Percentiles rank a stretch among this genome's conserved stretches.
Evolutionary conservation across 2,113 vertebrate species (phyloP).

Genomic region (Sorex araneus): DNA sequence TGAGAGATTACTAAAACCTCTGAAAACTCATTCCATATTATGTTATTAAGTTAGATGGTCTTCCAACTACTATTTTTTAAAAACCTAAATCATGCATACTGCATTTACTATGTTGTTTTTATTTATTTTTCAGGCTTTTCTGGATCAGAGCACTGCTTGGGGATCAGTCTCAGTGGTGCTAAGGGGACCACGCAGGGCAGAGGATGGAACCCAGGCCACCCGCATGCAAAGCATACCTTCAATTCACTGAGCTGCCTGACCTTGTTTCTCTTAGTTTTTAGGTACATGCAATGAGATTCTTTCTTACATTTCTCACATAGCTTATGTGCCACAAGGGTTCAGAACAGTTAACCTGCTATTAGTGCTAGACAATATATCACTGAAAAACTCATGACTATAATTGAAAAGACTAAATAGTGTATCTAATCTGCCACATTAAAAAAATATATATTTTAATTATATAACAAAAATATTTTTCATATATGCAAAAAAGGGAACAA

Average conservation of each 20-base stretch:
- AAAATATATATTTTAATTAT: too few species aligned
- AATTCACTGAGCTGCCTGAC: too few species aligned
- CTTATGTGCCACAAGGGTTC: neutral
- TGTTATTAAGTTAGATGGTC: neutral
- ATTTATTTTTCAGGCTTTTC: neutral
- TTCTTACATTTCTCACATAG: neutral
- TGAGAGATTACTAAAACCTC: neutral
- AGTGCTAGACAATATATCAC: neutral
- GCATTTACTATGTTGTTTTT: slow-evolving; percentile 5
- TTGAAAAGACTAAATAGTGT: too few species aligned
- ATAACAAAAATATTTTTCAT: neutral
- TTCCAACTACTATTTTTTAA: slow-evolving; percentile 22
- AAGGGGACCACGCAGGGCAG: too few species aligned
- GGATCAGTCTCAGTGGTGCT: too few species aligned
- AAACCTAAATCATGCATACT: slow-evolving; percentile 65
- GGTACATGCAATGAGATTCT: slow-evolving; percentile 66
- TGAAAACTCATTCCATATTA: slow-evolving; percentile 38
- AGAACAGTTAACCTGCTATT: neutral
- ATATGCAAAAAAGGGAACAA: neutral
- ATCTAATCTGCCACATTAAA: too few species aligned
- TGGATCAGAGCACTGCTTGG: too few species aligned
- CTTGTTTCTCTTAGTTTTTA: neutral
- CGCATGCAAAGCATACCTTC: too few species aligned
- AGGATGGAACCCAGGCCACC: neutral
- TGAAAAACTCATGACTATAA: neutral